A percentile compares a stretch with the other conserved stretches of the same genome.
These are phyloP conservation scores for Gerosis bhagava DNA, from an alignment of 2,888 invertebrate genomes.

Conservation along the genomic window DNA sequence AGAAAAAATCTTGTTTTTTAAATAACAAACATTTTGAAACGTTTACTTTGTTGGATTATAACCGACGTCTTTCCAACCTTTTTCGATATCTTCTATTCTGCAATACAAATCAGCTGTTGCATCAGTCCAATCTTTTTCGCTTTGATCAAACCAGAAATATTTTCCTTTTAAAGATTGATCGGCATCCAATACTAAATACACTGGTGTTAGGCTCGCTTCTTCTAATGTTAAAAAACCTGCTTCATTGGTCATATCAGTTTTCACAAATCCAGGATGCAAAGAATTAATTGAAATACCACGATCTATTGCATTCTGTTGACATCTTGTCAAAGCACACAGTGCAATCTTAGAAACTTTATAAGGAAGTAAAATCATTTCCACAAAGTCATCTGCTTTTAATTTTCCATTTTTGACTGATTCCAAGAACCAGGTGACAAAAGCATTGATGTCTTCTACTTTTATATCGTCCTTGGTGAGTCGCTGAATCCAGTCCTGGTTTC, in stretches of 20 bases:
- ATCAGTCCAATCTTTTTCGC: constrained; percentile 38
- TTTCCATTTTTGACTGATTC: constrained; percentile 35
- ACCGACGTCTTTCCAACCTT: constrained; percentile 1
- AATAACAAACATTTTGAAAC: too few species aligned
- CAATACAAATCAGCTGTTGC: constrained; percentile 12
- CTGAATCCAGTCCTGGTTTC: constrained; percentile 38
- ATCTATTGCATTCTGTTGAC: constrained; percentile 38
- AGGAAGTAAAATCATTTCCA: constrained; percentile 29
- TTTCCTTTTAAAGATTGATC: constrained; percentile 40
- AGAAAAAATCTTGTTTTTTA: too few species aligned
- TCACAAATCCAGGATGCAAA: constrained; percentile 41
- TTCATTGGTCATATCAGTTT: constrained; percentile 40
- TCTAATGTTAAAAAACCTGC: constrained; percentile 31
- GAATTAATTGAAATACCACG: constrained; percentile 40
- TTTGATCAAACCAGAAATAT: constrained; percentile 40
- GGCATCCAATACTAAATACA: constrained; percentile 38
- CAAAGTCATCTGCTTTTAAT: constrained; percentile 37
- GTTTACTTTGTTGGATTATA: too few species aligned
- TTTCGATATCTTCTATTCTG: neutral
- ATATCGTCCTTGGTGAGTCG: constrained; percentile 34
- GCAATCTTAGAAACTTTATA: constrained; percentile 42
- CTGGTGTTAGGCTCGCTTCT: constrained; percentile 35
- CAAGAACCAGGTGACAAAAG: constrained; percentile 40
- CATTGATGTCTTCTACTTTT: constrained; percentile 35
- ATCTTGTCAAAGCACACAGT: constrained; percentile 37